Conservation (phyloP, 2,797 vertebrate species). For the Rhabdomys pumilio region DNA sequence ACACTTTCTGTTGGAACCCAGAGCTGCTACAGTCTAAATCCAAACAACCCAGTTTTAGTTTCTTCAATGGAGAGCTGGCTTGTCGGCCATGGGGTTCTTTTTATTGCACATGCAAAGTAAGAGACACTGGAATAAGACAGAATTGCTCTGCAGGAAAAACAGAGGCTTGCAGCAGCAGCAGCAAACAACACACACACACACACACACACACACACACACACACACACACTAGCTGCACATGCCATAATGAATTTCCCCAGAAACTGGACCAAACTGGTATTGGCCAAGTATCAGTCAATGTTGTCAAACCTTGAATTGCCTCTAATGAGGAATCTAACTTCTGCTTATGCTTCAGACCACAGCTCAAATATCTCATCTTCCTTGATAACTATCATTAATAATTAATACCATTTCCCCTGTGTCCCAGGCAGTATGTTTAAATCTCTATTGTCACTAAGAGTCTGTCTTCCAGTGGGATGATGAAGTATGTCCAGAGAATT, state of each 20-base stretch:
- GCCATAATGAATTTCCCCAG: neutral
- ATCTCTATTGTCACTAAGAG: conserved; percentile 48
- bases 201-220: no score
- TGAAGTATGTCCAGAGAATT: conserved; percentile 43
- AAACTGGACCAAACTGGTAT: neutral
- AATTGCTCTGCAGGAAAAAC: neutral
- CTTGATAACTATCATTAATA: conserved; percentile 49
- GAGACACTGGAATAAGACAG: neutral
- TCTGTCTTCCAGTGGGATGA: conserved; percentile 50
- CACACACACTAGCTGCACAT: neutral
- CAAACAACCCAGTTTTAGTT: neutral
- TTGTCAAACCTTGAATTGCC: neutral
- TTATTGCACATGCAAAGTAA: neutral
- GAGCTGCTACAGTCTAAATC: neutral
- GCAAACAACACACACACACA: neutral
- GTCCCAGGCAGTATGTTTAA: neutral
- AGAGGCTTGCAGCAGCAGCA: neutral
- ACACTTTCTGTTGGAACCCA: neutral
- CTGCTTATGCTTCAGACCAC: conserved; percentile 34
- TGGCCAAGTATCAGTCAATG: neutral
- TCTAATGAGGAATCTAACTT: conserved; percentile 3
- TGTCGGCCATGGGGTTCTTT: neutral
- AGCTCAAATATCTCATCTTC: conserved; percentile 25
- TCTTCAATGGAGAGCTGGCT: neutral
- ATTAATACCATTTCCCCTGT: conserved; percentile 45